A percentile compares a stretch with the other conserved stretches of the same genome.
Evolutionary conservation across 2,888 invertebrate genomes (phyloP).

Genomic region (Saturnia japonica): DNA sequence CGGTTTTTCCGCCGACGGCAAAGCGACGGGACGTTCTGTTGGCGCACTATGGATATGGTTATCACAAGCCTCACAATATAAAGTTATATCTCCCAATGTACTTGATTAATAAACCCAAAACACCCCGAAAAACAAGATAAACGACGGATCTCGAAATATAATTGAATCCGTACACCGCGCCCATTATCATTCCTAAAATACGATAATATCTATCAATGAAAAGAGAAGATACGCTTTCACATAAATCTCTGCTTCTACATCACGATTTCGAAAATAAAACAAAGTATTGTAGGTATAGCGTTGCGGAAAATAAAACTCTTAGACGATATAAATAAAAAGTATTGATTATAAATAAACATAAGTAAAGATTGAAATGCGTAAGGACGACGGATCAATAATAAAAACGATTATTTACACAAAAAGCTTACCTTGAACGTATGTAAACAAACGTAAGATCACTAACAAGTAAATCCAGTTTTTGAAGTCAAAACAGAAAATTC

Average conservation of each 20-base stretch:
- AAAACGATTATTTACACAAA: conserved; percentile 68
- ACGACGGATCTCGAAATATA: background rate
- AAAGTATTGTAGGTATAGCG: background rate
- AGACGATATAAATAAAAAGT: background rate
- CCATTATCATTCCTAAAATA: background rate
- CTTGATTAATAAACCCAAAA: background rate
- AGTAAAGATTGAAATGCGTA: background rate
- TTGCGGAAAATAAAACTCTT: background rate
- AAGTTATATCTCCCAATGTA: no score
- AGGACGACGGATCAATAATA: conserved; percentile 60
- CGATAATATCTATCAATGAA: background rate
- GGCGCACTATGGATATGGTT: no score
- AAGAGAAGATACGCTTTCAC: background rate
- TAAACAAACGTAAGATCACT: conserved; percentile 76
- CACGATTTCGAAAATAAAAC: background rate
- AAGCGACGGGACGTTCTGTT: no score
- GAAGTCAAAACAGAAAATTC: conserved; percentile 70
- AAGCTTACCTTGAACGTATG: conserved; percentile 78
- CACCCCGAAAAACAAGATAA: background rate
- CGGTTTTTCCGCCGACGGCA: no score
- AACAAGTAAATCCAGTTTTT: conserved; percentile 79
- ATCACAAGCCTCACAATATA: no score
- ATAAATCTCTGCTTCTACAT: background rate
- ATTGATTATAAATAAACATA: background rate
- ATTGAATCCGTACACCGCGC: background rate